Evolutionary conservation across 2,888 invertebrate genomes (phyloP), one percentile per base, ranked within the genome.

Genomic region (Plusia festucae): DNA sequence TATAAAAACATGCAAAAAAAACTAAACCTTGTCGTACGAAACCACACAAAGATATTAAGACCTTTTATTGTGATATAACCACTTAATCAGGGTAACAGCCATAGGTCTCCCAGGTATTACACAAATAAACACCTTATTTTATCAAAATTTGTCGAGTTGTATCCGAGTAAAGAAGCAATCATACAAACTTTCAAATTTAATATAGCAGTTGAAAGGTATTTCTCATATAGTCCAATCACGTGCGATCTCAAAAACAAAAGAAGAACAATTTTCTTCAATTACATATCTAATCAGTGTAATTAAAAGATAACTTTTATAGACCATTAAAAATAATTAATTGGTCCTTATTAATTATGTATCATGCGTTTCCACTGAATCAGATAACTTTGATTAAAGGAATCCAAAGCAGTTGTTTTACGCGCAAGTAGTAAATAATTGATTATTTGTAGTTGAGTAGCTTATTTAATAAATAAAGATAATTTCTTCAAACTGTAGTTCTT

Each of bases 231-330:
- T 73, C 73, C 57, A 20, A 8, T 3, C 73, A 56, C 57, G 59
- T 53, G 55, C 53, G 40, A 73, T 67, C 66, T 62, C 15, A 61
- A 62, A 77, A 66, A 51, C 9, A 60, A 66, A 66, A 65, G 51
- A 5, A 34, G 30, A 30, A 40, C 11, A 2, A 49, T 53, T 59
- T 65, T 61, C 51, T 52, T 20, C 30, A 59, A 66, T 73, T 66
- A 60, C 11, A 53, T 27, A 16, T 56, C 22, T 77, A 73, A 55
- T 66, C 18, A 3, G 16, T 3, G 60, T 56, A 49, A 34, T 65
- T 72, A 76, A 27, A 76, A 76, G 57, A 59, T 77, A 59, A 61
- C 54, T 59, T 60, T 60, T 59, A 66, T n/a, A 27, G 11, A 22
- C 49, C 1, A 66, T 77, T 72, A 77, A 16, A 49, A 34, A 15